Percentiles rank a stretch among this genome's conserved stretches.
These are phyloP conservation scores for Cyphomyrus plagiostoma DNA, from an alignment of 2,113 vertebrate genomes.

Conservation along the genomic window DNA sequence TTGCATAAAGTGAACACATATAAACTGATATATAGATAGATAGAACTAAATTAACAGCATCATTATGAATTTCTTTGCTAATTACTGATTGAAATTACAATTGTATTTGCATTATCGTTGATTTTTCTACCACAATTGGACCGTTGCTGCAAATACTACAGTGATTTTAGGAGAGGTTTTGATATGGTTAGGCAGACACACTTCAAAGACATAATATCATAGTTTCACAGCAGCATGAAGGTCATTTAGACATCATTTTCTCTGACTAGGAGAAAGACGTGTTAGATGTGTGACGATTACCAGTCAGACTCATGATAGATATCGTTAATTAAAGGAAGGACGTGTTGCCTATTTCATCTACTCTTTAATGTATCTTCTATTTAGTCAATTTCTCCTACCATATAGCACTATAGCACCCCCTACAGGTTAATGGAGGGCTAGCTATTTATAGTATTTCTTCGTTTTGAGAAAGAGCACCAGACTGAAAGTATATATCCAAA, in stretches of 20 bases:
- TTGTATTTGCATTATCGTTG: no score
- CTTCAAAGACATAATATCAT: neutral
- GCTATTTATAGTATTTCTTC: neutral
- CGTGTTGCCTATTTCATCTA: neutral
- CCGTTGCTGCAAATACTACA: neutral
- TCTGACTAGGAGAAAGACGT: neutral
- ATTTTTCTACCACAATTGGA: no score
- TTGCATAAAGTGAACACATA: neutral
- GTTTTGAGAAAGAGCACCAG: neutral
- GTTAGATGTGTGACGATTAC: neutral
- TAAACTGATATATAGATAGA: neutral
- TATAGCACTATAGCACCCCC: neutral
- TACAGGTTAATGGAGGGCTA: neutral
- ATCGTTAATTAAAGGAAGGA: neutral
- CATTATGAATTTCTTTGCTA: no score
- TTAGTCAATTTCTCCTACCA: neutral
- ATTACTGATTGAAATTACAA: no score
- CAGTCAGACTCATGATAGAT: neutral
- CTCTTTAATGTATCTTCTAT: neutral
- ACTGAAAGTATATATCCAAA: neutral
- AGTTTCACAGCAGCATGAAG: neutral
- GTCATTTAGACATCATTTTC: neutral
- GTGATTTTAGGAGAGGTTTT: neutral
- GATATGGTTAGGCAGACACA: neutral
- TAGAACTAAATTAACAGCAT: no score